Evolutionary conservation across 2,797 vertebrate genomes (phyloP).

Genomic region (Coregonus sp.): DNA sequence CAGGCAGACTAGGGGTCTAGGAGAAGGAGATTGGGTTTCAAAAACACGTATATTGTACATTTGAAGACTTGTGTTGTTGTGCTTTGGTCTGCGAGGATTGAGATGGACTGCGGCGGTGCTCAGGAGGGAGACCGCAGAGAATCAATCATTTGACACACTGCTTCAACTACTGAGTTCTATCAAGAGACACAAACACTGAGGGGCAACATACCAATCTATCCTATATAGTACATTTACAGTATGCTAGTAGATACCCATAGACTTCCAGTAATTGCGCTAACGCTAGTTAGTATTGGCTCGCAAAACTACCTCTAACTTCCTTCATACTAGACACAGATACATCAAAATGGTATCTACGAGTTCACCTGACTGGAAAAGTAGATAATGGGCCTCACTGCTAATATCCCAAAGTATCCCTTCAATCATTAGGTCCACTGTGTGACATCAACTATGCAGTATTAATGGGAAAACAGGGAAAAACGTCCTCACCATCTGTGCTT

Average conservation of each 20-base stretch:
- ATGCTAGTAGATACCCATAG: too few relatives aligned
- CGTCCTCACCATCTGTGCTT: not conserved
- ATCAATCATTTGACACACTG: not conserved
- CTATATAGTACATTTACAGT: not conserved
- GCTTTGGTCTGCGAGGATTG: not conserved
- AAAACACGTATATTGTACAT: conserved; percentile 4
- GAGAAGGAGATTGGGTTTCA: conserved; percentile 7
- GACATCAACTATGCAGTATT: not conserved
- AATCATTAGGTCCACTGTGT: too few relatives aligned
- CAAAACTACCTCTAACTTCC: too few relatives aligned
- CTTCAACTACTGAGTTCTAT: not conserved
- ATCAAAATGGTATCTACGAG: too few relatives aligned
- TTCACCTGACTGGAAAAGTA: too few relatives aligned
- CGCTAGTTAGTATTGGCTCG: too few relatives aligned
- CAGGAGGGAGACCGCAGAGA: not conserved
- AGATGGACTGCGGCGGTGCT: not conserved
- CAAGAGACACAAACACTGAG: not conserved
- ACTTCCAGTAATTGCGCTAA: too few relatives aligned
- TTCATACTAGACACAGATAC: too few relatives aligned
- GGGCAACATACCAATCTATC: not conserved
- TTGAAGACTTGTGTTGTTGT: conserved; percentile 11
- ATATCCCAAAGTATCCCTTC: too few relatives aligned
- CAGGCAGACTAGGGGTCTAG: conserved; percentile 54
- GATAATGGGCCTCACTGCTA: too few relatives aligned
- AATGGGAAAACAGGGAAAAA: not conserved